Base-by-base conservation (phyloP, 2,797 vertebrate species). In the Epinephelus awoara region DNA sequence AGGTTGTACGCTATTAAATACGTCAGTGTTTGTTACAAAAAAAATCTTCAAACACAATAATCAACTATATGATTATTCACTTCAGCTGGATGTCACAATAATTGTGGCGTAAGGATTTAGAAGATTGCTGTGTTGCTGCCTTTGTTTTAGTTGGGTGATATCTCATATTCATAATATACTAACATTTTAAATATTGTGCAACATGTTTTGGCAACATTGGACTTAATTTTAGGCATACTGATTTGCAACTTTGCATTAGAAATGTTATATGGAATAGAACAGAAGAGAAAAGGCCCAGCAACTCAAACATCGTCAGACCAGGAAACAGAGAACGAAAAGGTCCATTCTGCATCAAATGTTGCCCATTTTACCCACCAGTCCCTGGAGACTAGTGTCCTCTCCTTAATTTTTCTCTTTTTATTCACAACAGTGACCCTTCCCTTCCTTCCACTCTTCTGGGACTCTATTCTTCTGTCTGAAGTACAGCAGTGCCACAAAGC, bases 371-470 rank as follows among this genome's bases (percentile, higher is more conserved):
- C 69, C 47, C 47, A 40, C 40, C 51, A 25, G 3, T 64, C 67
- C 55, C 77, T 2, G 38, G 75, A 77, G 71, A 75, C 73, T 0
- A 14, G 14, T 27, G 46, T 74, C 73, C 47, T 67, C 57, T 72
- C 46, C 70, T 59, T 44, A 71, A 50, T 55, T 64, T 67, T 75
- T 75, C 77, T 55, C 77, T 76, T 67, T 70, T 66, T 73, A 56
- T 79, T 83, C 65, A 75, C 55, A 79, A n/a, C 79, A 57, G 40
- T 64, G 54, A 72, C 85, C 79, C 61, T 66, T 67, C 77, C 77
- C 87, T 90, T 92, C 85, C 79, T 85, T 44, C 49, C 51, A 58
- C 5, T 40, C 82, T 57, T 78, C 57, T 78, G 78, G 46, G 63
- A 68, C 42, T 42, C 56, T 57, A 65, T 77, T 85, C 72, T 67